These are phyloP conservation scores for Loriculus beryllinus DNA, from an alignment of 2,797 vertebrate genomes.

Conservation along the genomic window DNA sequence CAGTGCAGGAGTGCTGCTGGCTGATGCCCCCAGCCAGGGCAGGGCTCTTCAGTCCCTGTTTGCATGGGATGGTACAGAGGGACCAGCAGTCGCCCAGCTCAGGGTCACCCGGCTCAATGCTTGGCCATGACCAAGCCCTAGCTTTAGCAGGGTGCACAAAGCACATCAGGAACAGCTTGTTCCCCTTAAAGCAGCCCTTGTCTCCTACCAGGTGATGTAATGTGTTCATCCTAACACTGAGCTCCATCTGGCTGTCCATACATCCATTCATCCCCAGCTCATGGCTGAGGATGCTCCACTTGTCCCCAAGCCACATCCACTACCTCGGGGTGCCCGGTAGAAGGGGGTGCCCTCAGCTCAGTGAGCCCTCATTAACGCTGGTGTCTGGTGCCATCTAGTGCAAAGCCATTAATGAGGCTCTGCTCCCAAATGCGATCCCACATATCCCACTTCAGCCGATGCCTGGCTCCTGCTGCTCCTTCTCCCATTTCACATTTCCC, in stretches of 20 bases:
- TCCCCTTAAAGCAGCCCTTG: neutral
- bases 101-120: accelerated
- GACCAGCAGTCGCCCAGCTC: neutral
- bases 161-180: neutral
- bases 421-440: accelerated
- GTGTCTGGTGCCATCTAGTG: constrained; percentile 57
- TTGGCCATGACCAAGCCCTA: neutral
- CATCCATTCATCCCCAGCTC: neutral
- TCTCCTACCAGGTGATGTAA: accelerated
- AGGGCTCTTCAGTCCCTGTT: neutral
- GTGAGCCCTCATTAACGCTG: neutral
- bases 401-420: neutral
- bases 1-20: accelerated
- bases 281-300: neutral
- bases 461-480: neutral
- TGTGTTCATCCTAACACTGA: too few relatives aligned
- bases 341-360: neutral
- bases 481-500: too few relatives aligned
- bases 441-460: neutral
- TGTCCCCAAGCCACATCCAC: accelerated
- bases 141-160: neutral
- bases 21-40: neutral
- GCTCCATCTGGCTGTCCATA: neutral
- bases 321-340: accelerated
- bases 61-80: neutral